phyloP scores from a whole-genome alignment of 1,140 invertebrate species.

The Ceratosolen solmsi region DNA sequence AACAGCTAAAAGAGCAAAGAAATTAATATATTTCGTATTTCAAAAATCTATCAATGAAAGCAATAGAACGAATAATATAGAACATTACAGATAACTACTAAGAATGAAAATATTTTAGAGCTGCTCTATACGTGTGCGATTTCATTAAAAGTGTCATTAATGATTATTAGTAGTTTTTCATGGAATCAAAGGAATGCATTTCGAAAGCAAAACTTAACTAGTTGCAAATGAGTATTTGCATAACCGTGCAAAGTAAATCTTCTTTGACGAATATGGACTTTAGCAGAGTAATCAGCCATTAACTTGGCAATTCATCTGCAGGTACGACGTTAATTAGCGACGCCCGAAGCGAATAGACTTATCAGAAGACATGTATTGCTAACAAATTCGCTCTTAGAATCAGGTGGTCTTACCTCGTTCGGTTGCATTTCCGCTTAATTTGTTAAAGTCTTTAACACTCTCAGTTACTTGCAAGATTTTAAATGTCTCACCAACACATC shows the following conservation, averaged over 20 bases:
- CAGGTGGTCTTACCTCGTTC: neutral
- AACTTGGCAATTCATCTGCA: neutral
- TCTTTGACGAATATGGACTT: neutral
- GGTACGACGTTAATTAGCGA: neutral
- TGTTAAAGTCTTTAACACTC: slow-evolving; percentile 19
- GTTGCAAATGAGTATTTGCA: neutral
- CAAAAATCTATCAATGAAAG: no score
- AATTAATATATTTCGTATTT: no score
- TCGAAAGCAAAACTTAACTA: neutral
- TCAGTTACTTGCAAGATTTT: slow-evolving; percentile 19
- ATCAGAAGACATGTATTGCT: neutral
- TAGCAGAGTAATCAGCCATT: neutral
- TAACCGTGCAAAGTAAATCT: neutral
- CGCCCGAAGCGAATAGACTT: neutral
- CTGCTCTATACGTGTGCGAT: no score
- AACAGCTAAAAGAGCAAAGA: no score
- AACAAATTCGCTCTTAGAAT: neutral
- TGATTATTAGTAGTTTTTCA: no score
- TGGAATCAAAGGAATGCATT: no score
- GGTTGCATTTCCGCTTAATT: neutral
- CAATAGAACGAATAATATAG: no score
- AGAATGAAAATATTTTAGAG: no score
- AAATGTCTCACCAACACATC: neutral
- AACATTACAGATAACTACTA: no score
- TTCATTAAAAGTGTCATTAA: no score